These are phyloP conservation scores for Siderastrea radians DNA, from an alignment of 92 coral and sea anemone genomes.

Conservation along the genomic window DNA sequence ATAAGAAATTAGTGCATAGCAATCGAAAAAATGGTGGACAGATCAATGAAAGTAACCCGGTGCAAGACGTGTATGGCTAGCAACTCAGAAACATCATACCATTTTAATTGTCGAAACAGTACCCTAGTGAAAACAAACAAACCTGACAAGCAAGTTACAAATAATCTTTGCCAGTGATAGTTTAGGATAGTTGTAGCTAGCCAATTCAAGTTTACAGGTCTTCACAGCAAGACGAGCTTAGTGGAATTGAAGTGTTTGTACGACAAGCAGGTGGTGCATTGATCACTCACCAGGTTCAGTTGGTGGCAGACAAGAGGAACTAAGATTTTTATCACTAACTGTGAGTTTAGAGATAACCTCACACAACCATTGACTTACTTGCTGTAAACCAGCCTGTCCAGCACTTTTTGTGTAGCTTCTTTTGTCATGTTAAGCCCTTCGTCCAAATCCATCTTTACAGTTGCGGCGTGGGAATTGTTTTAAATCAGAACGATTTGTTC, in stretches of 20 bases:
- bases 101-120: too few relatives aligned
- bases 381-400: slow-evolving; percentile 81
- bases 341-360: background rate
- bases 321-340: background rate
- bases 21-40: too few relatives aligned
- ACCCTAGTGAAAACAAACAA: too few relatives aligned
- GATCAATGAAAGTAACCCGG: too few relatives aligned
- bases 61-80: too few relatives aligned
- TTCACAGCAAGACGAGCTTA: background rate
- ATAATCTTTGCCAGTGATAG: background rate
- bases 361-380: slow-evolving; percentile 74
- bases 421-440: slow-evolving; percentile 40
- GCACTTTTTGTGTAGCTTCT: slow-evolving; percentile 73
- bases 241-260: background rate
- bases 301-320: background rate
- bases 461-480: background rate
- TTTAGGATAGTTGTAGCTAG: background rate
- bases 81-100: too few relatives aligned
- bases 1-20: background rate
- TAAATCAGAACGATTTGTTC: background rate
- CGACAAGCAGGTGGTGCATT: slow-evolving; percentile 32
- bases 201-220: too few relatives aligned
- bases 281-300: background rate
- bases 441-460: slow-evolving; percentile 24
- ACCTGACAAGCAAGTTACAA: background rate